Base-by-base conservation (phyloP, 2,797 vertebrate species). In the Clarias fuscus region DNA sequence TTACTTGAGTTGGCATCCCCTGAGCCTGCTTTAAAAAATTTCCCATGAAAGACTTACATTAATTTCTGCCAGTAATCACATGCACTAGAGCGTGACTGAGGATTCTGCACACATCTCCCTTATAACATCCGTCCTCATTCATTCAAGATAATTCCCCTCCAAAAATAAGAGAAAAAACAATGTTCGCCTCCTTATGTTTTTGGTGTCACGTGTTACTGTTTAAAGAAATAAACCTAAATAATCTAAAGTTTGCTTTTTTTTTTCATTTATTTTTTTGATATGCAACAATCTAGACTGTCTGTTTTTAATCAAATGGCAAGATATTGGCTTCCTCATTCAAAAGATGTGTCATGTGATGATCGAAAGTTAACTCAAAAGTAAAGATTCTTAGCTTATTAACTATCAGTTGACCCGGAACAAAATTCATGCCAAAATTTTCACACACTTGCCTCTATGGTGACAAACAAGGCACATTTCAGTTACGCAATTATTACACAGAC, bases 51-150 rank as follows among this genome's bases (percentile, higher is more conserved):
- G 93, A 91, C 90, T 92, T 90, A 91, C 93, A 93, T 94, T 95
- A 87, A 93, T 94, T 94, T 93, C 90, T 91, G 89, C 92, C 90
- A 93, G 93, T 95, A 94, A 95, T 95, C 95, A 94, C 93, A 92
- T 92, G 90, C 92, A 91, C 92, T 92, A 93, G 92, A 91, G 91
- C 90, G 92, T 73, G 37, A 70, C 81, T 72, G 67, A 30, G 65
- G 17, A 84, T 83, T 78, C 72, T 58, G 20, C 70, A 43, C 70
- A 89, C 91, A 87, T 90, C 89, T 93, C 37, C n/a, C 27, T 58
- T 80, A 88, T 81, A 92, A 92, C 70, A 91, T 84, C 85, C 88
- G 85, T 88, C 67, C 2, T 68, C 83, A 85, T 86, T 85, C 82
- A 62, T 75, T 88, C 88, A 83, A 68, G 43, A 77, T 33, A 61